A percentile compares a stretch with the other conserved stretches of the same genome.
phyloP scores from a whole-genome alignment of 2,113 vertebrate species.

The Anhinga anhinga region DNA sequence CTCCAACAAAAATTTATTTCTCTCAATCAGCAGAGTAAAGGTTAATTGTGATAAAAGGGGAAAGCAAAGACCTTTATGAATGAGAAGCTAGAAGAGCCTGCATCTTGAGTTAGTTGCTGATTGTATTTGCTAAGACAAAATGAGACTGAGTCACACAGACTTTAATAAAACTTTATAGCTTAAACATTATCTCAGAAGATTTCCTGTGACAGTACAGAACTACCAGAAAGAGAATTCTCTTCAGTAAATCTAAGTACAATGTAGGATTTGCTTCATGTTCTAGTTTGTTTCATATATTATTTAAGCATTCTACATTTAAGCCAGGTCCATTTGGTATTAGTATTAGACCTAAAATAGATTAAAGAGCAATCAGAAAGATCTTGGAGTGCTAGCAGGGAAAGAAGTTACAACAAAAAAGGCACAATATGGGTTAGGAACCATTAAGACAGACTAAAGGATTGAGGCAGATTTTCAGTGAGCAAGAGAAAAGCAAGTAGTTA shows the following conservation, averaged over 20 bases:
- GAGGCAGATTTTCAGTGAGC: not conserved
- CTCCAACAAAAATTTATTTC: not conserved
- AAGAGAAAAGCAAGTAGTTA: conserved; percentile 5
- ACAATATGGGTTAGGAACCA: not conserved
- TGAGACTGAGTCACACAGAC: not conserved
- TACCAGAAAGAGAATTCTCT: not conserved
- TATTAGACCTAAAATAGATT: not conserved
- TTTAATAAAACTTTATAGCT: not conserved
- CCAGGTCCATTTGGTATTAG: not conserved
- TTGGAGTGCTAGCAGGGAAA: not conserved
- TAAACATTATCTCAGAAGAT: not conserved
- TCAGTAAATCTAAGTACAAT: not conserved
- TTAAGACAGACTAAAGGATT: not conserved
- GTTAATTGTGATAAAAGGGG: not conserved
- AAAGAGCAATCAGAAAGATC: not conserved
- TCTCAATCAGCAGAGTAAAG: not conserved
- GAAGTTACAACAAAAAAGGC: not conserved
- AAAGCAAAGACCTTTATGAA: not conserved
- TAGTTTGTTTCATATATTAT: not conserved
- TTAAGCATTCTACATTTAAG: not conserved
- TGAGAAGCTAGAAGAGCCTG: accelerated
- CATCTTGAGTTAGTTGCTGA: not conserved
- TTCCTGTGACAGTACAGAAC: not conserved
- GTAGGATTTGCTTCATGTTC: not conserved
- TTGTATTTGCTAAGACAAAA: not conserved